phyloP scores from a whole-genome alignment of 2,113 vertebrate genomes.

The Centrocercus urophasianus region DNA sequence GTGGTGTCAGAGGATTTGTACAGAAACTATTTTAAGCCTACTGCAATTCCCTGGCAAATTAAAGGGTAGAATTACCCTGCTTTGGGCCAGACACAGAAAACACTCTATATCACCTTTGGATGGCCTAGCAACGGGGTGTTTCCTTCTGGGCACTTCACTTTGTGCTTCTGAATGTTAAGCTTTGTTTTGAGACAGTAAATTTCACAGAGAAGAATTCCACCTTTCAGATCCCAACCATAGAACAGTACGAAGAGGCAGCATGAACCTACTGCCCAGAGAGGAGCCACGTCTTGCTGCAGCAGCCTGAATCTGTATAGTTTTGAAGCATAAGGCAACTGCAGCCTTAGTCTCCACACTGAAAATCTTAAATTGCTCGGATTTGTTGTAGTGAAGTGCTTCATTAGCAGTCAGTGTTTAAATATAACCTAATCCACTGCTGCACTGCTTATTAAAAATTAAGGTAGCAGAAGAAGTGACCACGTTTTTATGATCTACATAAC shows the following conservation, averaged over 20 bases:
- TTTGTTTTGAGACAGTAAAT: background rate
- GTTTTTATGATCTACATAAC: background rate
- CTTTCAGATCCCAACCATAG: background rate
- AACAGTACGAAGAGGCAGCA: background rate
- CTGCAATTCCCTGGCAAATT: background rate
- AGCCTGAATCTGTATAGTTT: background rate
- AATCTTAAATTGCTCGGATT: background rate
- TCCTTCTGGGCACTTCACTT: background rate
- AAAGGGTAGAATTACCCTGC: background rate
- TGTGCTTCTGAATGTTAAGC: background rate
- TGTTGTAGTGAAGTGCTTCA: background rate
- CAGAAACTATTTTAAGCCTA: background rate
- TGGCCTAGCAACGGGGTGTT: background rate
- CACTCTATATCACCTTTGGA: background rate
- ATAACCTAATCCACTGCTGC: background rate
- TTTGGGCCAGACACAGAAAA: background rate
- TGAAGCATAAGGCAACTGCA: background rate
- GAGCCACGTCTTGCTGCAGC: background rate
- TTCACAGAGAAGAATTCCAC: background rate
- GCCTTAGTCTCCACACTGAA: background rate
- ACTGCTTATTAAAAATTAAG: background rate
- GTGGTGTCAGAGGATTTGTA: background rate
- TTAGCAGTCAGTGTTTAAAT: background rate
- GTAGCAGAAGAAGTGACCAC: background rate
- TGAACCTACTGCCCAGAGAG: background rate